Base-by-base conservation (phyloP, 64 coral and sea anemone species). In the Trachythela sp. region DNA sequence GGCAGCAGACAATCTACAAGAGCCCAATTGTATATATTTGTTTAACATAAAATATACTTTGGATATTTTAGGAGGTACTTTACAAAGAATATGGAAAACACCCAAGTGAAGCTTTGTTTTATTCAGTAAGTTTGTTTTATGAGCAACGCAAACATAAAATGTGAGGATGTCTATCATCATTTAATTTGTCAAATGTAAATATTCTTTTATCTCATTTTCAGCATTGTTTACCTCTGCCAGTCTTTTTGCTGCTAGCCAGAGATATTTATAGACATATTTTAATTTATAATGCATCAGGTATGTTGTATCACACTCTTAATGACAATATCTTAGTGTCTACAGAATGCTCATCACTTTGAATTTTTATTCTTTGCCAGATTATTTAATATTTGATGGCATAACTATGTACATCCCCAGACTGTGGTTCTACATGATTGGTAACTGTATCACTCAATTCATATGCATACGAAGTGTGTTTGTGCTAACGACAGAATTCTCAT, bases 281-380 rank as follows among this genome's bases (percentile, higher is more conserved):
- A 42, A 51, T 95, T 27, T 99, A 94, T 75, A 99, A 88, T 88
- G 86, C 93, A 45, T 99, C 96, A 87, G 93, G 96, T 99, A 35
- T 91, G 93, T 83, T 26, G 35, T n/a, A n/a, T n/a, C n/a, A 2
- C 26, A 0, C 20, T 22, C 36, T 71, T 91, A 36, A 36, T 31
- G 34, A 13, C 51, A 2, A 59, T 24, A 41, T 27, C 17, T 54
- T 24, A 33, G 77, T n/a, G n/a, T n/a, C n/a, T n/a, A n/a, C n/a
- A n/a, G n/a, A n/a, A n/a, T n/a, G n/a, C n/a, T n/a, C n/a, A n/a
- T n/a, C n/a, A n/a, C n/a, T n/a, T n/a, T 45, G 11, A 45, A 45
- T 29, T 80, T 38, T 80, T 30, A 37, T 80, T 9, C 10, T 80
- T 80, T 80, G 37, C 10, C 59, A 35, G 33, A 36, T 17, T 39